phyloP scores from a whole-genome alignment of 2,113 vertebrate species.

The Leucosticte australis region DNA sequence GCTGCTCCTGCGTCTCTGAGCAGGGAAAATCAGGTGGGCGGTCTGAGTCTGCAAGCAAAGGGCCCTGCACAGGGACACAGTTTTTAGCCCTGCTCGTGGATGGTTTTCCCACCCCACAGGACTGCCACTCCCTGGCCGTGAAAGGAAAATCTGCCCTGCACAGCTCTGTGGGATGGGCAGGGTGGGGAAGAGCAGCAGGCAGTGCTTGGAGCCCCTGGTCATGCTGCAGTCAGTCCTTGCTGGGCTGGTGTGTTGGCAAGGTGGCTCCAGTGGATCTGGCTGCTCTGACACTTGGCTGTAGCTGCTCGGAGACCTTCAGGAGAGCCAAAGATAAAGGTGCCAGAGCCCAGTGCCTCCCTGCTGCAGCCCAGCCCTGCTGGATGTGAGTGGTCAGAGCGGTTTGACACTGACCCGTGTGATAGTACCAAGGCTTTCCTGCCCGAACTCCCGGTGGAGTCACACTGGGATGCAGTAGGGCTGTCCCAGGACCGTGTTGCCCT shows the following conservation, averaged over 20 bases:
- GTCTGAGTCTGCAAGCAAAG: neutral
- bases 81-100: neutral
- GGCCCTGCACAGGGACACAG: neutral
- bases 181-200: neutral
- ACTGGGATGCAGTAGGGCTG: neutral
- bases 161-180: neutral
- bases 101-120: neutral
- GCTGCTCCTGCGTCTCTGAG: neutral
- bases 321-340: neutral
- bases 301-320: neutral
- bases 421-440: neutral
- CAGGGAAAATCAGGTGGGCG: neutral
- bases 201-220: neutral
- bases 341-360: neutral
- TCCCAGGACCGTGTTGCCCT: neutral
- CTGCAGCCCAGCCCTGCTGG: neutral
- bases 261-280: neutral
- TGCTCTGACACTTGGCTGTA: neutral
- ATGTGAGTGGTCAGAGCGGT: neutral
- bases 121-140: neutral
- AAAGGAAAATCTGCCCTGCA: neutral
- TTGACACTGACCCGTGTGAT: neutral
- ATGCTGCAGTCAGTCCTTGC: neutral
- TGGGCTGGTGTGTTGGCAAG: neutral
- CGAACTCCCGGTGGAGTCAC: fast-evolving